phyloP scores from a whole-genome alignment of 2,113 vertebrate species.

The Sitta europaea region DNA sequence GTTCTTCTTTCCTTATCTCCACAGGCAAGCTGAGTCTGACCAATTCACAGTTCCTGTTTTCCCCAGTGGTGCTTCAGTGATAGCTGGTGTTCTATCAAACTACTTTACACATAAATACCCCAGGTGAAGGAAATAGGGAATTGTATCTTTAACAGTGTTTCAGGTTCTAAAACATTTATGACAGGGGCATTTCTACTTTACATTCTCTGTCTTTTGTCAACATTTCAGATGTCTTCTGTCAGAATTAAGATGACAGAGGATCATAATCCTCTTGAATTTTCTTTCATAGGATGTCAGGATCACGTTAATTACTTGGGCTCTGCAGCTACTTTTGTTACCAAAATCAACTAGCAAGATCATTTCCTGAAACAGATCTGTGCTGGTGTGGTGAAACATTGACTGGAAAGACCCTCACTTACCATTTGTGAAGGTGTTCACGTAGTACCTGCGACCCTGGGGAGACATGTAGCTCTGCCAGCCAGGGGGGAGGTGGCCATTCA shows the following conservation, averaged over 20 bases:
- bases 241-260: not conserved
- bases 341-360: not conserved
- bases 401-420: conserved; percentile 73
- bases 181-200: not conserved
- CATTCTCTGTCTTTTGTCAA: not conserved
- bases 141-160: not conserved
- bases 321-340: not conserved
- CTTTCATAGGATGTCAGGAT: not conserved
- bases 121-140: not conserved
- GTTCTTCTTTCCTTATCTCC: not conserved
- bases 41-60: not conserved
- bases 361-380: not conserved
- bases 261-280: not conserved
- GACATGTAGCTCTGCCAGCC: conserved; percentile 97
- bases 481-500: conserved; percentile 79
- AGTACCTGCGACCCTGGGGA: conserved; percentile 91
- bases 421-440: conserved; percentile 92
- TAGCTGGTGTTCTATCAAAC: not conserved
- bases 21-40: not conserved
- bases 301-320: not conserved
- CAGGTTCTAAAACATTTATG: not conserved
- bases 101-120: not conserved
- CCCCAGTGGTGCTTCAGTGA: not conserved
- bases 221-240: not conserved
- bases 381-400: not conserved